These are phyloP conservation scores for Papilio aristodemus DNA, from an alignment of 1,140 invertebrate species.

Conservation along the genomic window DNA sequence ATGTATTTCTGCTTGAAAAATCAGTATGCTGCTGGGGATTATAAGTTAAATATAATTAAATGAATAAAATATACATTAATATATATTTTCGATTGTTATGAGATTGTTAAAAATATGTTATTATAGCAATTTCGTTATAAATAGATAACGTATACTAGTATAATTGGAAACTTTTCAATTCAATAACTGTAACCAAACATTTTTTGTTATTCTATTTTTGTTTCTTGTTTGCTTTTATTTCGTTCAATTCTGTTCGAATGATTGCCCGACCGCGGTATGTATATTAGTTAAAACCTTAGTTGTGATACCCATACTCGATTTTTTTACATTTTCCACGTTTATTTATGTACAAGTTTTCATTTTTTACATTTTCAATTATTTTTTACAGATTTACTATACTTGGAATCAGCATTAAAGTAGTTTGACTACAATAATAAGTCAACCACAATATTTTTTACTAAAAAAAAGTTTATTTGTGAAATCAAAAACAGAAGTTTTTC, in stretches of 20 bases:
- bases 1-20: too few species aligned
- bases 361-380: not conserved
- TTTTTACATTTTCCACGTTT: slow-evolving; percentile 1
- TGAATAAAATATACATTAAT: too few species aligned
- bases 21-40: too few species aligned
- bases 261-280: not conserved
- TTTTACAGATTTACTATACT: not conserved
- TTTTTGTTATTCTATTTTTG: not conserved
- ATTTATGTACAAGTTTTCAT: not conserved
- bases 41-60: too few species aligned
- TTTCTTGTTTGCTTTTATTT: not conserved
- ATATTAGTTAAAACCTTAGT: slow-evolving; percentile 1
- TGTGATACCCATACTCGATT: not conserved
- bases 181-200: not conserved
- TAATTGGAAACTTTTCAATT: not conserved
- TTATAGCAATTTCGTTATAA: too few species aligned
- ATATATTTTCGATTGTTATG: too few species aligned
- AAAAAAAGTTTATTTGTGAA: too few species aligned
- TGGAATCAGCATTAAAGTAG: not conserved
- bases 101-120: too few species aligned
- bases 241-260: not conserved
- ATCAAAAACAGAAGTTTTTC: too few species aligned
- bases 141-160: too few species aligned
- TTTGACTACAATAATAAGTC: too few species aligned
- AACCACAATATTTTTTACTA: too few species aligned